Evolutionary conservation across 1,140 invertebrate species (phyloP).

Genomic region (Pseudachorutes palmiensis): DNA sequence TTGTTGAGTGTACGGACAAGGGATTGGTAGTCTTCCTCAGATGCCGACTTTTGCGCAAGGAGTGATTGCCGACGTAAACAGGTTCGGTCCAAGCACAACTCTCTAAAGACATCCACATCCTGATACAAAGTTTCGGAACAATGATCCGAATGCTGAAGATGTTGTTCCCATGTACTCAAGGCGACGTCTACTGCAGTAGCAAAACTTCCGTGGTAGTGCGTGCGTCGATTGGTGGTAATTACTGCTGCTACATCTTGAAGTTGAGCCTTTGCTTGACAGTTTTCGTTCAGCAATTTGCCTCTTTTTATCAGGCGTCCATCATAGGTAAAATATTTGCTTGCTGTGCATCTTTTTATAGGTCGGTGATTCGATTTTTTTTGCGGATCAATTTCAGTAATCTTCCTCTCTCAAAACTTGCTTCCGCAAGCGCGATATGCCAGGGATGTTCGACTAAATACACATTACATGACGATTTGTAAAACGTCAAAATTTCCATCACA

Average conservation of each 20-base stretch:
- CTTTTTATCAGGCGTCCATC: conserved; percentile 22
- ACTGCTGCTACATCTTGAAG: background rate
- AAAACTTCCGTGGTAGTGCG: background rate
- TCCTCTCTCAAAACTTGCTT: conserved; percentile 25
- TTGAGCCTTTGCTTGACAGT: background rate
- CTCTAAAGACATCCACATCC: background rate
- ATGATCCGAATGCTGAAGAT: background rate
- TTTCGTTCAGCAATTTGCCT: background rate
- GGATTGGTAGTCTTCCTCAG: conserved; percentile 11
- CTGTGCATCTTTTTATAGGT: background rate
- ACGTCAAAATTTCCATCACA: conserved; percentile 26
- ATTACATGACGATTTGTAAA: conserved; percentile 21
- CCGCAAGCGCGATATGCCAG: conserved; percentile 22
- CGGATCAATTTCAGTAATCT: conserved; percentile 9
- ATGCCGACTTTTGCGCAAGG: background rate
- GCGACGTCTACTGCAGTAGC: background rate
- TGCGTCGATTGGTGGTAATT: background rate
- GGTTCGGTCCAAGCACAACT: too few relatives aligned
- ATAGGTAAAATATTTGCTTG: background rate
- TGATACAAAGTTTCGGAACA: background rate
- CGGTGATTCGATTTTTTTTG: background rate
- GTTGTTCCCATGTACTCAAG: background rate
- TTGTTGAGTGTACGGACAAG: conserved; percentile 11
- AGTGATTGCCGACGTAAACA: background rate
- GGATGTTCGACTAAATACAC: conserved; percentile 23